These are phyloP conservation scores for Sinosuthora webbiana DNA, from an alignment of 2,113 vertebrate genomes.

Conservation along the genomic window DNA sequence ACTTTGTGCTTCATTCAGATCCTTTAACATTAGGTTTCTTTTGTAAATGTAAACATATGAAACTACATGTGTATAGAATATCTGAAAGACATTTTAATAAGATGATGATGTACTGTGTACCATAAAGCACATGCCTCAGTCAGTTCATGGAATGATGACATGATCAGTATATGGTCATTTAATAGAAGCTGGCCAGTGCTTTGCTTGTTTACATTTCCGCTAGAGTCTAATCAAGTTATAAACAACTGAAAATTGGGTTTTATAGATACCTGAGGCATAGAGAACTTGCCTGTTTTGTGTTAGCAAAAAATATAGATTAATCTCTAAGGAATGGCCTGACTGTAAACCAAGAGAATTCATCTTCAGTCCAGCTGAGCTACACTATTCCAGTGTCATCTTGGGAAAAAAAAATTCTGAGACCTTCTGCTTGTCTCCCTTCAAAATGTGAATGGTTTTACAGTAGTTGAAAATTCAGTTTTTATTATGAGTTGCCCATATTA, in stretches of 20 bases:
- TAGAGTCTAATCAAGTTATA: background rate
- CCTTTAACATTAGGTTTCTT: background rate
- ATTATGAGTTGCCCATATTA: background rate
- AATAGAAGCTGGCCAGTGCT: background rate
- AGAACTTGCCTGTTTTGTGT: background rate
- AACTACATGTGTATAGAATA: background rate
- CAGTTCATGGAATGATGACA: background rate
- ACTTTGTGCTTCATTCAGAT: background rate
- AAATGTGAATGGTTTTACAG: background rate
- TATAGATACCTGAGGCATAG: background rate
- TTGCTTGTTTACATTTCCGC: background rate
- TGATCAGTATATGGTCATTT: background rate
- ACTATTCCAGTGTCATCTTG: background rate
- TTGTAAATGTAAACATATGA: background rate
- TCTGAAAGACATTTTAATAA: background rate
- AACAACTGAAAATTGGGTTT: background rate
- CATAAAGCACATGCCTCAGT: background rate
- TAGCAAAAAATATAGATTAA: background rate
- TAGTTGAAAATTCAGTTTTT: background rate
- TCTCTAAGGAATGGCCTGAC: background rate
- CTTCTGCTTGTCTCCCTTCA: background rate
- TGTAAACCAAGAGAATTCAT: background rate
- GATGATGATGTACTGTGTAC: background rate
- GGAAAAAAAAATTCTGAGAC: background rate
- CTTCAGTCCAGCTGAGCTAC: background rate